Evolutionary conservation across 2,888 invertebrate species (phyloP).

Genomic region (Dolomedes plantarius): DNA sequence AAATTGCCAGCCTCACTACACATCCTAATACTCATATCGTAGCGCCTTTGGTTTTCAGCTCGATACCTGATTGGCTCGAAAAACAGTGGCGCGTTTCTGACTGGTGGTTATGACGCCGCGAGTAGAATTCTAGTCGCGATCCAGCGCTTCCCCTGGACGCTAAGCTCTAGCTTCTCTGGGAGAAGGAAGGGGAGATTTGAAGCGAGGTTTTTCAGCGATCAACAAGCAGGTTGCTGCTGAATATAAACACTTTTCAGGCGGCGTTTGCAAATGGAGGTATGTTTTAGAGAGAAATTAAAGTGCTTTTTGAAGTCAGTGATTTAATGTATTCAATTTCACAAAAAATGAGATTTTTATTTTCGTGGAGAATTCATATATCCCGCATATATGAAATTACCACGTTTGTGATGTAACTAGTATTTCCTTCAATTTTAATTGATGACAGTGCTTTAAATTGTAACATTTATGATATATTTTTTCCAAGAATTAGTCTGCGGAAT

Average conservation of each 20-base stretch:
- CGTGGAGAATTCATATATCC: too few species aligned
- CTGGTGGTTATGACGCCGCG: not conserved
- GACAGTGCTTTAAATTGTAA: too few species aligned
- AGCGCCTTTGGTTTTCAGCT: slow-evolving; percentile 14
- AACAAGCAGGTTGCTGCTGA: not conserved
- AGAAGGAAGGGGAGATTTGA: not conserved
- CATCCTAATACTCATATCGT: not conserved
- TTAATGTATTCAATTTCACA: too few species aligned
- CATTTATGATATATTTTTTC: too few species aligned
- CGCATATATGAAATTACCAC: too few species aligned
- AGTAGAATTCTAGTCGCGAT: not conserved
- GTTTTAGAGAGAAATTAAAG: not conserved
- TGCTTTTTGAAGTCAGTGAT: too few species aligned
- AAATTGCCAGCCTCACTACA: not conserved
- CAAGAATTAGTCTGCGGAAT: too few species aligned
- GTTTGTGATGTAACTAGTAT: too few species aligned
- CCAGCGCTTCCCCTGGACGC: not conserved
- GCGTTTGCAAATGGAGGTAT: not conserved
- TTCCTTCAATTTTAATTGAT: too few species aligned
- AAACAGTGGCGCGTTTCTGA: slow-evolving; percentile 14
- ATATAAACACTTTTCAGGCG: not conserved
- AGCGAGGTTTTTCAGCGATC: not conserved
- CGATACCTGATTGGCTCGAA: slow-evolving; percentile 9
- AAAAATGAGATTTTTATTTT: too few species aligned
- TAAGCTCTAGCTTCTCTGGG: not conserved